These are phyloP conservation scores for Phalloptychus januarius DNA, from an alignment of 2,797 vertebrate genomes.

Conservation along the genomic window DNA sequence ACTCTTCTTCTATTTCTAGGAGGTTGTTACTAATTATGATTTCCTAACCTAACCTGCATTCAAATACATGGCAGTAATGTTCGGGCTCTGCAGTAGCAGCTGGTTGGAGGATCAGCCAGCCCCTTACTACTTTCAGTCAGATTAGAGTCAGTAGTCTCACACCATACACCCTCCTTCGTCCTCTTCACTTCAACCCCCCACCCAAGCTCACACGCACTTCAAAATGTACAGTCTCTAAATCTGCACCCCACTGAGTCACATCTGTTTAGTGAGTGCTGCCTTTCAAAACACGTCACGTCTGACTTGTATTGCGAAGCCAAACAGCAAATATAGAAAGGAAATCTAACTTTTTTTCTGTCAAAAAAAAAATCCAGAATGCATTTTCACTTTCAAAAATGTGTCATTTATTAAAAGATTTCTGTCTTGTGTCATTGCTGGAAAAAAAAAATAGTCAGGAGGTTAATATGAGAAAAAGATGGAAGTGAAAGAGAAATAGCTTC, in stretches of 20 bases:
- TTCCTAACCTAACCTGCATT: constrained; percentile 16
- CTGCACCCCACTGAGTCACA: constrained; percentile 68
- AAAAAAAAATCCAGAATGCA: constrained; percentile 17
- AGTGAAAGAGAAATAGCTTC: constrained; percentile 44
- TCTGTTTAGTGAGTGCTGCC: constrained; percentile 58
- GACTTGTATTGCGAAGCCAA: neutral
- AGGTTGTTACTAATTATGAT: constrained; percentile 28
- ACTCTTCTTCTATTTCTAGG: neutral
- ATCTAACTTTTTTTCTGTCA: neutral
- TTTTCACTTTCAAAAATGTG: constrained; percentile 65
- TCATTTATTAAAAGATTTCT: constrained; percentile 79
- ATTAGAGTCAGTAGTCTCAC: constrained; percentile 62
- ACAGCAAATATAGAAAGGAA: neutral
- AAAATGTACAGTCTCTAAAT: constrained; percentile 68
- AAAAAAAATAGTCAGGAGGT: constrained; percentile 64
- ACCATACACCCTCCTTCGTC: constrained; percentile 25
- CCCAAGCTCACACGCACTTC: constrained; percentile 35
- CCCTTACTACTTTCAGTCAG: constrained; percentile 57
- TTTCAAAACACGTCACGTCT: constrained; percentile 14
- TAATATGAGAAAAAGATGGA: constrained; percentile 52
- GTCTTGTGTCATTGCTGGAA: constrained; percentile 53
- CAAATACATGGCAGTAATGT: constrained; percentile 20
- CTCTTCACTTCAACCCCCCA: neutral
- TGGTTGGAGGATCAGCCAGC: constrained; percentile 69
- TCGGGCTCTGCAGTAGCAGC: constrained; percentile 59